Percentiles rank a stretch among this genome's conserved stretches.
These are phyloP conservation scores for Emmelina monodactyla DNA, from an alignment of 2,888 invertebrate genomes.

Conservation along the genomic window DNA sequence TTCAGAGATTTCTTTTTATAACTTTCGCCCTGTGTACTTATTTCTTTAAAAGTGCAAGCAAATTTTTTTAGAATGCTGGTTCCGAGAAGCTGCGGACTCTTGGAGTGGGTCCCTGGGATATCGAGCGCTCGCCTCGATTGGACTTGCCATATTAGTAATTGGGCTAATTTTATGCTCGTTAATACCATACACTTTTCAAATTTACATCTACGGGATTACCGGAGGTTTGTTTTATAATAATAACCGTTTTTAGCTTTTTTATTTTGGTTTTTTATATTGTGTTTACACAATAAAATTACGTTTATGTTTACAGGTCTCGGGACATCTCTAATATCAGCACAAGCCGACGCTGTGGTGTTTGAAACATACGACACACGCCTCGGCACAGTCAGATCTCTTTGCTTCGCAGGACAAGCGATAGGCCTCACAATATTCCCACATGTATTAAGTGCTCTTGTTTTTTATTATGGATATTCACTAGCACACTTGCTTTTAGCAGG, in stretches of 20 bases:
- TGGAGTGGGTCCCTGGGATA: conserved; percentile 49
- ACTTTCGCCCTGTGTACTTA: conserved; percentile 1
- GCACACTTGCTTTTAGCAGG: conserved; percentile 43
- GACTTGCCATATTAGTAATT: conserved; percentile 32
- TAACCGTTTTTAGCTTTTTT: neutral
- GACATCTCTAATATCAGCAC: conserved; percentile 50
- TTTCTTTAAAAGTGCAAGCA: neutral
- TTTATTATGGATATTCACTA: conserved; percentile 39
- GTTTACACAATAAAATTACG: neutral
- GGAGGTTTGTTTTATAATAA: conserved; percentile 30
- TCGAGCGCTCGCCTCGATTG: conserved; percentile 41
- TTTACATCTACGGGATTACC: conserved; percentile 39
- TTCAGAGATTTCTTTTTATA: conserved; percentile 8
- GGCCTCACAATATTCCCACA: conserved; percentile 54
- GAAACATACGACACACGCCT: conserved; percentile 53
- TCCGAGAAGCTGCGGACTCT: conserved; percentile 54
- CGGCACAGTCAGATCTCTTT: conserved; percentile 39
- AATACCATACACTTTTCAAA: conserved; percentile 32
- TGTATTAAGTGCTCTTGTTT: conserved; percentile 41
- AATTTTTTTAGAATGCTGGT: conserved; percentile 47
- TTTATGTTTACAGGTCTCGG: conserved; percentile 42
- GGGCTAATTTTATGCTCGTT: conserved; percentile 39
- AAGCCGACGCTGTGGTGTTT: conserved; percentile 53
- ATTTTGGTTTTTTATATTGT: conserved; percentile 2
- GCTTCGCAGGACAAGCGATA: conserved; percentile 50